A percentile compares a stretch with the other conserved stretches of the same genome.
These are phyloP conservation scores for Philopedon plagiatum DNA, from an alignment of 2,888 invertebrate genomes.

Conservation along the genomic window DNA sequence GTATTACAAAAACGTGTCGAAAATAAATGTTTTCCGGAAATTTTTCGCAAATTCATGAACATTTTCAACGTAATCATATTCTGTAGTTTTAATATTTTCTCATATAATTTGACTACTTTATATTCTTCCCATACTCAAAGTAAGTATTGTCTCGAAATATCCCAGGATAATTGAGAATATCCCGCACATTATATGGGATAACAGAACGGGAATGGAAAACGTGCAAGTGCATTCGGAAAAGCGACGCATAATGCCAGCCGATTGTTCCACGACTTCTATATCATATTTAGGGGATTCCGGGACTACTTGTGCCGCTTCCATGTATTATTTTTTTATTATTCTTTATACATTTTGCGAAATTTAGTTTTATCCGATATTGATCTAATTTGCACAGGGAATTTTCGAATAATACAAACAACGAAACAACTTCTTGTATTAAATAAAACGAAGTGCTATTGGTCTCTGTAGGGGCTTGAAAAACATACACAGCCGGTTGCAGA, in stretches of 20 bases:
- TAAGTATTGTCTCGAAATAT: slow-evolving; percentile 21
- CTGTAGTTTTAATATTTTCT: no score
- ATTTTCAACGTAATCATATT: no score
- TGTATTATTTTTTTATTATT: slow-evolving; percentile 9
- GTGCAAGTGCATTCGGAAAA: slow-evolving; percentile 49
- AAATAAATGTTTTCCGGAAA: no score
- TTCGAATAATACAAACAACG: not conserved
- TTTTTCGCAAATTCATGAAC: no score
- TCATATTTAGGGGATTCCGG: slow-evolving; percentile 41
- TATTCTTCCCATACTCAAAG: not conserved
- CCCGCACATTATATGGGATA: slow-evolving; percentile 42
- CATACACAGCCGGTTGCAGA: not conserved
- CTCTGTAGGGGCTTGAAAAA: not conserved
- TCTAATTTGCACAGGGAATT: slow-evolving; percentile 18
- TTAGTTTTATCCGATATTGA: slow-evolving; percentile 14
- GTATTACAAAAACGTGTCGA: no score
- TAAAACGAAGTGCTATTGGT: not conserved
- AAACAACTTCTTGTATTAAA: not conserved
- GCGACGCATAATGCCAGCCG: slow-evolving; percentile 45
- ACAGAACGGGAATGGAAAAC: slow-evolving; percentile 48
- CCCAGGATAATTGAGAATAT: slow-evolving; percentile 41
- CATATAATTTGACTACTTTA: not conserved
- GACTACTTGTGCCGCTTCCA: slow-evolving; percentile 19
- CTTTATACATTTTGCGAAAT: not conserved
- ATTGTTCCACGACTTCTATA: slow-evolving; percentile 42